Evolutionary conservation across 2,113 vertebrate genomes (phyloP).

Genomic region (Athene cunicularia): DNA sequence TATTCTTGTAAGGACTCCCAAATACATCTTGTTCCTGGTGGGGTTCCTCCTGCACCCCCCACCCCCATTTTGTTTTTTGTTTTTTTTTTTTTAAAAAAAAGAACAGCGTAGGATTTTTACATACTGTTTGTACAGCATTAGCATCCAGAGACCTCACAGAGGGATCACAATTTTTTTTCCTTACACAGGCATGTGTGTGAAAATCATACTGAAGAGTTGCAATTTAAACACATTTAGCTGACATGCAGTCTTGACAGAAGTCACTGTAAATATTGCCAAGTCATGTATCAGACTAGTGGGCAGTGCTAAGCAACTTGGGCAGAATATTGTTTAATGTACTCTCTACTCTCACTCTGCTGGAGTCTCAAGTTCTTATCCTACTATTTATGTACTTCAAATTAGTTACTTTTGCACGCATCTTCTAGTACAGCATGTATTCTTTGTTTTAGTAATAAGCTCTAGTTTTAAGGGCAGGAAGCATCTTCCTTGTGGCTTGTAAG

Average conservation of each 20-base stretch:
- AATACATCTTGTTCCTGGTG: background rate
- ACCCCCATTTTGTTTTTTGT: fast-evolving
- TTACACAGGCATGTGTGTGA: background rate
- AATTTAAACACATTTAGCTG: background rate
- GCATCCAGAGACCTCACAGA: background rate
- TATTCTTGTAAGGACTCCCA: background rate
- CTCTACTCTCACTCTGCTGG: background rate
- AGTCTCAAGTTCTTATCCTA: background rate
- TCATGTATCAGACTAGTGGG: background rate
- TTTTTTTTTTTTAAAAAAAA: no score
- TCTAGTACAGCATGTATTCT: background rate
- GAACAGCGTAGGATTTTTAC: background rate
- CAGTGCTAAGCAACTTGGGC: background rate
- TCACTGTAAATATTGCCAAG: background rate
- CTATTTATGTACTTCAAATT: background rate
- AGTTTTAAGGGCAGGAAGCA: background rate
- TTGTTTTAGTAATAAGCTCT: background rate
- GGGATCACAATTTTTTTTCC: background rate
- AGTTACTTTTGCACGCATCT: background rate
- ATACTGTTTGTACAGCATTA: background rate
- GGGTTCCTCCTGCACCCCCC: background rate
- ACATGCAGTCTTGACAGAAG: background rate
- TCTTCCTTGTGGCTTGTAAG: background rate
- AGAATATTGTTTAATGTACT: background rate
- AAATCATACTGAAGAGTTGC: background rate